Conservation (phyloP, 2,113 vertebrate species). For the Hippocampus zosterae region DNA sequence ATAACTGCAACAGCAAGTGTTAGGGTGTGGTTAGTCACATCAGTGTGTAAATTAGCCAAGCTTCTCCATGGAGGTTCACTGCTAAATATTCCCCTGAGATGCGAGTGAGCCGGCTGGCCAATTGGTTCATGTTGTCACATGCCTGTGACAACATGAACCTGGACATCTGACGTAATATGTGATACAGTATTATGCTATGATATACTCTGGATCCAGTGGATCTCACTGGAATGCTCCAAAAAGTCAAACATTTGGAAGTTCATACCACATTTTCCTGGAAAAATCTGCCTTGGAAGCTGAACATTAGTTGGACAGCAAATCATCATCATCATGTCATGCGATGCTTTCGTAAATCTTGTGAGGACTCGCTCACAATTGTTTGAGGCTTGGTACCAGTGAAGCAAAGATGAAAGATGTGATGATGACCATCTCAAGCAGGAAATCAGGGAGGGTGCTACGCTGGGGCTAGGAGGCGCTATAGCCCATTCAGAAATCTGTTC, state of each 20-base stretch:
- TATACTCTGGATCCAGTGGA: background rate
- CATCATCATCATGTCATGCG: too few relatives aligned
- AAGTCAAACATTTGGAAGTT: background rate
- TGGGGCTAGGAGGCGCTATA: too few relatives aligned
- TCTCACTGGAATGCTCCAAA: background rate
- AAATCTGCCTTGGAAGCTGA: background rate
- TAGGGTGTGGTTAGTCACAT: conserved; percentile 32
- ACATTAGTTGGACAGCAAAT: too few relatives aligned
- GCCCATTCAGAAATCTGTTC: too few relatives aligned
- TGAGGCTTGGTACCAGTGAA: too few relatives aligned
- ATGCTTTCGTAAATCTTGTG: too few relatives aligned
- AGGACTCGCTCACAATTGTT: too few relatives aligned
- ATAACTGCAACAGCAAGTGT: background rate
- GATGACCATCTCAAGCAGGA: too few relatives aligned
- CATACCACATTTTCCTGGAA: background rate
- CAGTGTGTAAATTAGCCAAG: conserved; percentile 50
- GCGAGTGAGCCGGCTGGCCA: conserved; percentile 39
- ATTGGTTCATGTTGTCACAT: background rate
- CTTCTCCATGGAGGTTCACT: conserved; percentile 36
- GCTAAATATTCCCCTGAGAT: conserved; percentile 55
- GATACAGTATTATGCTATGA: too few relatives aligned
- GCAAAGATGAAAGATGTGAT: too few relatives aligned
- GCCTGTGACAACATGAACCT: background rate
- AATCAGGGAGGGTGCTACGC: too few relatives aligned
- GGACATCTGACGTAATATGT: background rate